Conservation (phyloP, 1,140 invertebrate genomes). For the Lasioglossum albipes region DNA sequence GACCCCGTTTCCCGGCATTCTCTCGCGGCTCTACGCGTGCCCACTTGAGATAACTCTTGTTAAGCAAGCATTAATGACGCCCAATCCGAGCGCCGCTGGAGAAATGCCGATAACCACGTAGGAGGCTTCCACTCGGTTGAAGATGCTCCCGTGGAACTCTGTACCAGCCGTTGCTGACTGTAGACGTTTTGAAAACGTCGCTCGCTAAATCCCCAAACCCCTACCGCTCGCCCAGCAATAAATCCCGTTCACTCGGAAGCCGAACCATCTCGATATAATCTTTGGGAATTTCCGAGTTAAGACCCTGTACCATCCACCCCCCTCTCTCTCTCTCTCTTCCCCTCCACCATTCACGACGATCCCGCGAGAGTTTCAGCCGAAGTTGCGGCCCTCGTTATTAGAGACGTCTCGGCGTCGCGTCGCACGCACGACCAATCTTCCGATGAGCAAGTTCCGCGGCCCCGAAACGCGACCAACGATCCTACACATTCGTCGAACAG, state of each 20-base stretch:
- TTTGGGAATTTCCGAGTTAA: constrained; percentile 14
- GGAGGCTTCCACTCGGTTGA: constrained; percentile 47
- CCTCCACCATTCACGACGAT: neutral
- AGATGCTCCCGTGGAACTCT: constrained; percentile 23
- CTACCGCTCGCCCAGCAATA: neutral
- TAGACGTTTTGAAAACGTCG: constrained; percentile 12
- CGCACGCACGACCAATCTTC: neutral
- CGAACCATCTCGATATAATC: constrained; percentile 43
- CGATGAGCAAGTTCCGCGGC: neutral
- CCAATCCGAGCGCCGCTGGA: constrained; percentile 39
- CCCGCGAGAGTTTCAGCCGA: constrained; percentile 12
- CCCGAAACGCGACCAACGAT: constrained; percentile 15
- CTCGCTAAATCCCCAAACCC: neutral
- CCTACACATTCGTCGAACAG: neutral
- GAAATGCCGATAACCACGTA: constrained; percentile 60
- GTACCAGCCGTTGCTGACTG: constrained; percentile 13
- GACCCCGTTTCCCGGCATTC: constrained; percentile 21
- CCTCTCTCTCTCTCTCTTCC: no score
- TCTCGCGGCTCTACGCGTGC: constrained; percentile 63
- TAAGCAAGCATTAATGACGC: constrained; percentile 67
- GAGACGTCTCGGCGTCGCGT: neutral
- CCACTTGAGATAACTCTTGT: constrained; percentile 64
- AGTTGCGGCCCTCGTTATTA: constrained; percentile 29
- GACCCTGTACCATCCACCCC: neutral
- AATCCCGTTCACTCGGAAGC: constrained; percentile 27